Base-by-base conservation (phyloP, 1,140 invertebrate genomes). In the Philotrypesis tridentata region DNA sequence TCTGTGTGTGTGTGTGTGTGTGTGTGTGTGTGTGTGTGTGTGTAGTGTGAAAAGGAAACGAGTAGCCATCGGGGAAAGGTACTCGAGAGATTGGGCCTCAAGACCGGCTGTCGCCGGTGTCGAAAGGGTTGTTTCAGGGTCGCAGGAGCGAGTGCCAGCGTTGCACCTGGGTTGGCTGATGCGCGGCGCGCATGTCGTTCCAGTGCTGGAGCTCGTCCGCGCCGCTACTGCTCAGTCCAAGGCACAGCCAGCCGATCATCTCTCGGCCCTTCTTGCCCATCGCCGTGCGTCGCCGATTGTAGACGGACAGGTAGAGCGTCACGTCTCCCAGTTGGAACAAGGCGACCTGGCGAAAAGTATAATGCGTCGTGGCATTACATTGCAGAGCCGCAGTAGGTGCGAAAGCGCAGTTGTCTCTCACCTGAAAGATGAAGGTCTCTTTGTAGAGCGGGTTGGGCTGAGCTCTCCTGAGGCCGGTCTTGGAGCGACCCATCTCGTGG, bases 371-470 rank as follows among this genome's bases (percentile, higher is more conserved):
- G 8, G 3, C 8, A 37, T 37, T 37, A 37, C 3, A 37, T 5
- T 73, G 29, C n/a, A n/a, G n/a, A n/a, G n/a, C n/a, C n/a, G n/a
- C n/a, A n/a, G 25, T 4, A 4, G 55, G 12, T 60, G 55, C 55
- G 0, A 14, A 7, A 1, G 86, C 88, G n/a, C n/a, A n/a, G n/a
- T n/a, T n/a, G n/a, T n/a, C n/a, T n/a, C n/a, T 90, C 92, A 96
- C 96, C 93, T 98, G 97, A 93, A 98, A 99, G 90, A 98, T 96
- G 91, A 99, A 99, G 1, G 97, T 97, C 92, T 99, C 97, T 90
- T 98, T 98, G 89, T 98, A 99, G 11, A 98, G 94, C 61, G 97
- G 97, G 93, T 98, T 98, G 29, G 97, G 97, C 90, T 98, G 97
- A 23, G 97, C 97, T 43, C 97, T 93, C 84, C 96, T 93, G 0